These are phyloP conservation scores for Dolomedes plantarius DNA, from an alignment of 2,888 invertebrate species.

Conservation along the genomic window DNA sequence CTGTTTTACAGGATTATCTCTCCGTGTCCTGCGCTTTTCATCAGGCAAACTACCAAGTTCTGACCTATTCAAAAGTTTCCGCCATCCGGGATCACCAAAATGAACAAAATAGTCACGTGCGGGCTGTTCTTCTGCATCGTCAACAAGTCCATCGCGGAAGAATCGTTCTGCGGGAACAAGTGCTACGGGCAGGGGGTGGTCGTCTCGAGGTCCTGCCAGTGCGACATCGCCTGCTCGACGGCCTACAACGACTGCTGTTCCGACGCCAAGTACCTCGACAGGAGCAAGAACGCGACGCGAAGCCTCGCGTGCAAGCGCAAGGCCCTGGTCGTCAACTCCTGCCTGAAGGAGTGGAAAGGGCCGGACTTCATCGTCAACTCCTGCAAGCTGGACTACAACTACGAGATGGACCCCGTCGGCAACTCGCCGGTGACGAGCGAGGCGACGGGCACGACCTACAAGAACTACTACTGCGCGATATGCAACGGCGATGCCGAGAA, in stretches of 20 bases:
- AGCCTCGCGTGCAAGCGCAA: conserved; percentile 35
- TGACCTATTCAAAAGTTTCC: no score
- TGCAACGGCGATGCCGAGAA: conserved; percentile 58
- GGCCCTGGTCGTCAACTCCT: conserved; percentile 29
- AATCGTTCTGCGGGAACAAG: conserved; percentile 53
- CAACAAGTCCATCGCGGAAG: not conserved
- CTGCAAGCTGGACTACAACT: conserved; percentile 12
- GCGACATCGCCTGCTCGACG: conserved; percentile 47
- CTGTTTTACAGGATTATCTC: no score
- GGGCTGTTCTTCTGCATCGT: not conserved
- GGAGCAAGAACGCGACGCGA: not conserved
- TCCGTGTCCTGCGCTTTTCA: no score
- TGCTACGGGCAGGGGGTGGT: conserved; percentile 42
- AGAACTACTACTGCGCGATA: conserved; percentile 59
- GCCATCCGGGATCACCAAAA: no score
- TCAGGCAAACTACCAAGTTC: no score
- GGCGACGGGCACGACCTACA: conserved; percentile 45
- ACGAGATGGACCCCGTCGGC: conserved; percentile 45
- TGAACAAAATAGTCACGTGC: not conserved
- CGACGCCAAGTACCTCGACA: conserved; percentile 32
- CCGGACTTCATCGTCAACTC: conserved; percentile 61
- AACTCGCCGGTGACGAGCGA: conserved; percentile 44
- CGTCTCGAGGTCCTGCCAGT: conserved; percentile 26
- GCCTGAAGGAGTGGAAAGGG: conserved; percentile 49
- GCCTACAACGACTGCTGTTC: conserved; percentile 55